Base-by-base conservation (phyloP, 2,113 vertebrate genomes). In the Phylloscopus trochilus region DNA sequence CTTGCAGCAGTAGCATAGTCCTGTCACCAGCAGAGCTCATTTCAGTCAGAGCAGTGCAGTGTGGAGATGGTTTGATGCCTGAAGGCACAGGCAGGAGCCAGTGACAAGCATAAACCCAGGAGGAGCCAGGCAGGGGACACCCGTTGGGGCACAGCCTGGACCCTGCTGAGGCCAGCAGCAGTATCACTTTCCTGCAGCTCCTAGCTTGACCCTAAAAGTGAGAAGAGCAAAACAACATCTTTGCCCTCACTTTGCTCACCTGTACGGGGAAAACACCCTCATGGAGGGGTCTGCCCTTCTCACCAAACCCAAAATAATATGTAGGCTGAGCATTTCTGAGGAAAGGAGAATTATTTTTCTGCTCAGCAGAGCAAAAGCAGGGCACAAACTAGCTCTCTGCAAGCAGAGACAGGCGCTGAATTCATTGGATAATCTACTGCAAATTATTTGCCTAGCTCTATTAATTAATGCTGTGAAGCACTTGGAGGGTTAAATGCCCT, bases 401-500 rank as follows among this genome's bases (percentile, higher is more conserved):
- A 93, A 90, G 90, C 82, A 93, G 89, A 87, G 75, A 92, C 91
- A 94, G 64, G 79, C 7, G 0, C 33, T 62, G 83, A 83, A 95
- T 84, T 87, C 69, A 93, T 73, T 93, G 92, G 86, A 87, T 94
- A 81, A 83, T 96, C 90, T 90, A 28, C 88, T 84, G 92, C 92
- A 95, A 92, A 91, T 90, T 92, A 90, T 93, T 96, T 93, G 83
- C 93, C 37, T 33, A 51, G 80, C 49, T 96, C 86, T 90, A 95
- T 95, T 96, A 96, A 97, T 95, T 96, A 95, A 89, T 73, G 56
- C 53, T 84, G 80, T 47, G 58, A 92, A 90, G 76, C 41, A 94
- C 60, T 87, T 76, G 66, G 64, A 89, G 93, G 80, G 92, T 94
- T 95, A 96, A 96, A 97, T 91, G 95, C 92, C 95, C 95, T 87